A percentile compares a stretch with the other conserved stretches of the same genome.
Evolutionary conservation across 1,140 invertebrate genomes (phyloP).

Genomic region (Probaryconus sp.): DNA sequence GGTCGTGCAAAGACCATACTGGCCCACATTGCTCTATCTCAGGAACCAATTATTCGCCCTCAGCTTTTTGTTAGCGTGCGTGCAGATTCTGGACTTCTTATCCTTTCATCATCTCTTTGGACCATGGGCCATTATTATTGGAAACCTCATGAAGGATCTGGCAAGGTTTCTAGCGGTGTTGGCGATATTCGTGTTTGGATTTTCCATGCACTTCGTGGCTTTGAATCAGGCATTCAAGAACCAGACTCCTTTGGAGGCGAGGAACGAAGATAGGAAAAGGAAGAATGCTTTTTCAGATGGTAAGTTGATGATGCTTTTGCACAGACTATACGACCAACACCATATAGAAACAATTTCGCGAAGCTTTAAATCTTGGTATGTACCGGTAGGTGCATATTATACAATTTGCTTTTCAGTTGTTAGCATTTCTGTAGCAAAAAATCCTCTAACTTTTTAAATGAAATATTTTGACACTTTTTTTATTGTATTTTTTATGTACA

Average conservation of each 20-base stretch:
- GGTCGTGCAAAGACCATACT: constrained; percentile 83
- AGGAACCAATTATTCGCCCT: constrained; percentile 97
- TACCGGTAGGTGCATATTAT: constrained; percentile 5
- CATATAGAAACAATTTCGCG: constrained; percentile 61
- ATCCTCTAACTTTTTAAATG: constrained; percentile 18
- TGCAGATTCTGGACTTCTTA: constrained; percentile 97
- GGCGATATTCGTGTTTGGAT: constrained; percentile 98
- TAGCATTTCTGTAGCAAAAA: constrained; percentile 34
- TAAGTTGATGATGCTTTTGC: constrained; percentile 72
- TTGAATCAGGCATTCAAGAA: constrained; percentile 94
- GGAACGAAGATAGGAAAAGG: constrained; percentile 71
- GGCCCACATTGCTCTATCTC: constrained; percentile 92
- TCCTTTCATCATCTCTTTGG: constrained; percentile 99
- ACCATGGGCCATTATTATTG: constrained; percentile 97
- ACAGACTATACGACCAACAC: not conserved
- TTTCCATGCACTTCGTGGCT: constrained; percentile 98
- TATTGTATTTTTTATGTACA: no score
- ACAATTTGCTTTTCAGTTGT: constrained; percentile 40
- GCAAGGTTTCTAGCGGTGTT: constrained; percentile 97
- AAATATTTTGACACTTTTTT: no score
- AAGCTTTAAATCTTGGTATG: constrained; percentile 59
- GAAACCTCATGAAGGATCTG: constrained; percentile 93
- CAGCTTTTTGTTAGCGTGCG: constrained; percentile 95
- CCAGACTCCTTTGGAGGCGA: constrained; percentile 78
- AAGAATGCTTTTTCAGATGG: constrained; percentile 83